Conservation (phyloP, 2,888 invertebrate genomes). For the Mystacides longicornis region DNA sequence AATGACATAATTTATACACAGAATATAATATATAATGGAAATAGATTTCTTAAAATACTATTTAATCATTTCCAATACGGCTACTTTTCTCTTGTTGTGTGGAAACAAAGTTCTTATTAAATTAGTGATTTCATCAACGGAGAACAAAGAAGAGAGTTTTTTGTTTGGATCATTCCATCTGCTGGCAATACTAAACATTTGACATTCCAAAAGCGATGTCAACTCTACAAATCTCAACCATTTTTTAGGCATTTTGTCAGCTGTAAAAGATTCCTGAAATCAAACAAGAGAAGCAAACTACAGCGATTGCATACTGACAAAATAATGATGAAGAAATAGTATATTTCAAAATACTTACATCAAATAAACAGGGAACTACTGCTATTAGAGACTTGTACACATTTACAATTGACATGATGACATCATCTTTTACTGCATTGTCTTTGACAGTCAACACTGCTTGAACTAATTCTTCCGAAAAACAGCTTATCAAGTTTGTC, state of each 20-base stretch:
- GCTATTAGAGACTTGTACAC: conserved; percentile 33
- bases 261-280: conserved; percentile 32
- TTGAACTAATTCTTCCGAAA: conserved; percentile 37
- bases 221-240: conserved; percentile 41
- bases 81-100: conserved; percentile 39
- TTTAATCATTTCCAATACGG: conserved; percentile 41
- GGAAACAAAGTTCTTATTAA: conserved; percentile 44
- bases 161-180: conserved; percentile 34
- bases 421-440: conserved; percentile 36
- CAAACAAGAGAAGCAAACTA: too few relatives aligned
- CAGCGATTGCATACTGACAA: too few relatives aligned
- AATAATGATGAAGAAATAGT: too few relatives aligned
- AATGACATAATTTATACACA: too few relatives aligned
- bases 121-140: conserved; percentile 42
- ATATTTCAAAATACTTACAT: conserved; percentile 35
- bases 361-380: conserved; percentile 35
- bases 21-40: too few relatives aligned
- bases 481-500: conserved; percentile 34
- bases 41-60: too few relatives aligned
- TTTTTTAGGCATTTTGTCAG: conserved; percentile 34
- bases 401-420: conserved; percentile 37
- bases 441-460: conserved; percentile 33
- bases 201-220: conserved; percentile 37
- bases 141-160: conserved; percentile 33
- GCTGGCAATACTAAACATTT: conserved; percentile 38